These are phyloP conservation scores for Sprattus sprattus DNA, from an alignment of 2,113 vertebrate genomes.

Conservation along the genomic window DNA sequence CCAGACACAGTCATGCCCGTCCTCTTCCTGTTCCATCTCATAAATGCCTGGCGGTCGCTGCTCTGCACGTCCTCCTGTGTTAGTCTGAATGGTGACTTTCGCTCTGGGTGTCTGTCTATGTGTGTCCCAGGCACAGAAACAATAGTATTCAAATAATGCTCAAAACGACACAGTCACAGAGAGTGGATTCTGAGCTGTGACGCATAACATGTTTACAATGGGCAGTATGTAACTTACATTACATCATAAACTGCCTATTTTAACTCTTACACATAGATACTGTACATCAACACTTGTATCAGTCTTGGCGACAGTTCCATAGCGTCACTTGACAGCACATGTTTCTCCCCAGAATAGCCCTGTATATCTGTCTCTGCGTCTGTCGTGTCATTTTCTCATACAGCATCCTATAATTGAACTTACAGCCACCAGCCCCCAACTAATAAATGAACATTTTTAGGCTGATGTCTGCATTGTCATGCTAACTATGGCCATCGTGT, in stretches of 20 bases:
- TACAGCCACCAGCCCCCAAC: background rate
- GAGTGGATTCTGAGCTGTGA: background rate
- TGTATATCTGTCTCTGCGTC: background rate
- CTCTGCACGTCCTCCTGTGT: background rate
- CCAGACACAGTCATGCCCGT: background rate
- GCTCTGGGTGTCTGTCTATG: background rate
- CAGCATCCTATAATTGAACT: background rate
- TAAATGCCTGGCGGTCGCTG: background rate
- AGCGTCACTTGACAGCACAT: background rate
- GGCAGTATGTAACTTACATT: background rate
- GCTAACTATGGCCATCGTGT: background rate
- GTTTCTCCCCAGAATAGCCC: background rate
- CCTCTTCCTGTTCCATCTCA: constrained; percentile 8
- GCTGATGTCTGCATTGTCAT: background rate
- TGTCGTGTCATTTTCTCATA: background rate
- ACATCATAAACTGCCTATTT: background rate
- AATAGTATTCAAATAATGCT: background rate
- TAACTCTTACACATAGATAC: background rate
- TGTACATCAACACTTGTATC: background rate
- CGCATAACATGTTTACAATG: background rate
- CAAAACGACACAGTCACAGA: background rate
- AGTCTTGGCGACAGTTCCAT: background rate
- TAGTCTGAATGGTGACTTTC: background rate
- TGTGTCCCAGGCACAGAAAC: background rate
- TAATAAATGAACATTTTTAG: background rate